A percentile compares a stretch with the other conserved stretches of the same genome.
Conservation (phyloP, 2,797 vertebrate genomes). For the Tragelaphus eurycerus region DNA sequence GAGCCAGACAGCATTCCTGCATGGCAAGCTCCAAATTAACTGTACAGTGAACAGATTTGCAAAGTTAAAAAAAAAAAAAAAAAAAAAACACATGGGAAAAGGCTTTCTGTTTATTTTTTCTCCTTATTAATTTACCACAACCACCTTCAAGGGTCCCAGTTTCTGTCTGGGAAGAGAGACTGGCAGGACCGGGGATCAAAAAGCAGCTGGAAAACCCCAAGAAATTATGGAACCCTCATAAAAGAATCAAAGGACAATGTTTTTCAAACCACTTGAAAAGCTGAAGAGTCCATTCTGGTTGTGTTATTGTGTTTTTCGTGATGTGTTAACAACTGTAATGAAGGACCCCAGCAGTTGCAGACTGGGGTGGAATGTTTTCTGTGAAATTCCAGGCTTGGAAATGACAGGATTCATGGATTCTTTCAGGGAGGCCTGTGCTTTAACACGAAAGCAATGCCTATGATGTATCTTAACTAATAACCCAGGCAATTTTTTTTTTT, state of each 20-base stretch:
- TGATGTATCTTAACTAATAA: neutral
- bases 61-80: constrained; percentile 69
- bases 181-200: constrained; percentile 63
- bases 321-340: constrained; percentile 48
- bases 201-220: constrained; percentile 79
- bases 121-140: constrained; percentile 80
- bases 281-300: constrained; percentile 50
- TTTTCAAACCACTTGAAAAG: constrained; percentile 69
- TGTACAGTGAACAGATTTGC: constrained; percentile 74
- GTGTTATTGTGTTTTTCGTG: neutral
- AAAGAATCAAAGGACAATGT: constrained; percentile 68
- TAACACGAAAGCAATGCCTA: neutral
- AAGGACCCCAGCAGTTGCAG: constrained; percentile 37
- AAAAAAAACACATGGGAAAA: constrained; percentile 73
- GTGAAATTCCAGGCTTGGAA: neutral
- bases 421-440: neutral
- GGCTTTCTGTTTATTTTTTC: constrained; percentile 75
- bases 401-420: neutral
- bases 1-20: constrained; percentile 52
- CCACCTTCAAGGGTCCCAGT: constrained; percentile 77
- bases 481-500: neutral
- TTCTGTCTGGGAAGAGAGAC: constrained; percentile 78
- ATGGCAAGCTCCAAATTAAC: constrained; percentile 71
- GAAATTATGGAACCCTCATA: constrained; percentile 75
- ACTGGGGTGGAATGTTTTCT: constrained; percentile 39